Evolutionary conservation across 2,113 vertebrate species (phyloP).

Genomic region (Paradoxurus hermaphroditus): DNA sequence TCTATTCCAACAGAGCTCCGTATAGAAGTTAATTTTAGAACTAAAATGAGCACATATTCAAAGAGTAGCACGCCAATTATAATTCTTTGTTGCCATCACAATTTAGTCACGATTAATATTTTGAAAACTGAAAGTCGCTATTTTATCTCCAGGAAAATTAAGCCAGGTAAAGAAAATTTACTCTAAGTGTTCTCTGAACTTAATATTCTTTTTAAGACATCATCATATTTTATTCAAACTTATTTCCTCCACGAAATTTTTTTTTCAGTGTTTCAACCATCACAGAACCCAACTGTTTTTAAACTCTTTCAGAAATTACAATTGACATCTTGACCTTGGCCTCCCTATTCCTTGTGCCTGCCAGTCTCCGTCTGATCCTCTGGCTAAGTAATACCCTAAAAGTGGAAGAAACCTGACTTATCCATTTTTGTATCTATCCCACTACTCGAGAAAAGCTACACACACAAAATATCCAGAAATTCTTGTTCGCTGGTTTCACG

Average conservation of each 20-base stretch:
- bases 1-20: conserved; percentile 13
- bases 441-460: not conserved
- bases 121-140: not conserved
- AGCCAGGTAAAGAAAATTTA: conserved; percentile 34
- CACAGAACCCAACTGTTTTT: not conserved
- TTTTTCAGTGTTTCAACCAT: not conserved
- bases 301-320: not conserved
- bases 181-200: not conserved
- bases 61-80: not conserved
- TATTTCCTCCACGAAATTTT: not conserved
- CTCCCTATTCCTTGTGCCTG: not conserved
- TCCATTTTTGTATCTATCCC: not conserved
- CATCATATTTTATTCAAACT: conserved; percentile 2
- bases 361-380: not conserved
- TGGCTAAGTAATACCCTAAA: not conserved
- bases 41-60: conserved; percentile 19
- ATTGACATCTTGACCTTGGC: not conserved
- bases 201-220: not conserved
- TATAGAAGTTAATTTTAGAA: conserved; percentile 46
- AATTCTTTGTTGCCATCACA: not conserved
- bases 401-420: not conserved
- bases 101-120: not conserved
- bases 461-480: not conserved
- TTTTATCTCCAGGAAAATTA: conserved; percentile 34
- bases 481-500: not conserved